Percentiles rank a stretch among this genome's conserved stretches.
Evolutionary conservation across 2,888 invertebrate species (phyloP).

Genomic region (Patella caerulea): DNA sequence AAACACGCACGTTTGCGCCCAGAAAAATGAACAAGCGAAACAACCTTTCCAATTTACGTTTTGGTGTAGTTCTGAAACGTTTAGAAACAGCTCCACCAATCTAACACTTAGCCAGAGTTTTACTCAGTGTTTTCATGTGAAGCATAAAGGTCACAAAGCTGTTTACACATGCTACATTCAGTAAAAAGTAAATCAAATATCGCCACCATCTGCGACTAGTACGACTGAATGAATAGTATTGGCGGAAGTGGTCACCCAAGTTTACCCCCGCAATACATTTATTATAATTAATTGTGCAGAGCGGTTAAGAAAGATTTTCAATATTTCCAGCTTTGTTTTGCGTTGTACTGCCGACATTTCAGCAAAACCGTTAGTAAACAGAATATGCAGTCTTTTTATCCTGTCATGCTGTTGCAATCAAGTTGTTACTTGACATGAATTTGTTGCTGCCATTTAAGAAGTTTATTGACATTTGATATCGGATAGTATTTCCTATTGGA

Average conservation of each 20-base stretch:
- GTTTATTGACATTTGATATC: neutral
- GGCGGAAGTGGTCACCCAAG: conserved; percentile 20
- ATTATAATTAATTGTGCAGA: conserved; percentile 19
- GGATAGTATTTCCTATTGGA: conserved; percentile 7
- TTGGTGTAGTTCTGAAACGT: neutral
- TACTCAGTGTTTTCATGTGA: neutral
- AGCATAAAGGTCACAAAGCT: conserved; percentile 15
- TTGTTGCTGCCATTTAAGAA: neutral
- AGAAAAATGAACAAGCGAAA: neutral
- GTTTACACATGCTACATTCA: conserved; percentile 11
- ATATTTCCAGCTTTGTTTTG: neutral
- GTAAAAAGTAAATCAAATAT: conserved; percentile 24
- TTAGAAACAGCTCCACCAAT: conserved; percentile 3
- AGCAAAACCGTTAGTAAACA: neutral
- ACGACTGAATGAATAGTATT: conserved; percentile 30
- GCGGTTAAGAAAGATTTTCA: neutral
- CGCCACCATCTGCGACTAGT: conserved; percentile 29
- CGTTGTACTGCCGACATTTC: neutral
- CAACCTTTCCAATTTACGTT: neutral
- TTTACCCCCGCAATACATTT: conserved; percentile 29
- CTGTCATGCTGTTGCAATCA: neutral
- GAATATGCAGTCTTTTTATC: conserved; percentile 6
- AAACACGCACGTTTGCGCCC: neutral
- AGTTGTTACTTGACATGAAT: neutral
- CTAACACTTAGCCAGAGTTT: conserved; percentile 5